Evolutionary conservation across 2,797 vertebrate genomes (phyloP).

Genomic region (Acanthurus lineatus): DNA sequence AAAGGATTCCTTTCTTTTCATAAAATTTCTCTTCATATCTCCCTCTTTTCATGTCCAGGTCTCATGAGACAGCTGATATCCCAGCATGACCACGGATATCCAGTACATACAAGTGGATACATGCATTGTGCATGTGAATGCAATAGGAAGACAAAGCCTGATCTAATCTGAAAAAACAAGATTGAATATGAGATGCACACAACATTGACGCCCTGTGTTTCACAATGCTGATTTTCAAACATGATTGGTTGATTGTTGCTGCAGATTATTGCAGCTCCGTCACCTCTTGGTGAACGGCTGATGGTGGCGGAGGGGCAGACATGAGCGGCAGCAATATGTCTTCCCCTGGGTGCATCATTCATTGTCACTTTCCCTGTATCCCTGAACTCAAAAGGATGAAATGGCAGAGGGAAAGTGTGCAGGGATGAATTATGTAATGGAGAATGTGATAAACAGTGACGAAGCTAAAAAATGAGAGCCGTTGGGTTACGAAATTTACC

Average conservation of each 20-base stretch:
- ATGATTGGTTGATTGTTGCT: slow-evolving; percentile 18
- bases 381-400: slow-evolving; percentile 40
- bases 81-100: slow-evolving; percentile 30
- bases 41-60: slow-evolving; percentile 45
- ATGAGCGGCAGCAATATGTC: slow-evolving; percentile 35
- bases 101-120: not conserved
- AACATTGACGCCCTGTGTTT: not conserved
- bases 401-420: slow-evolving; percentile 9
- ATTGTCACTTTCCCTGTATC: slow-evolving; percentile 35
- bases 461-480: not conserved
- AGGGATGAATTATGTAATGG: slow-evolving; percentile 34
- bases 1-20: slow-evolving; percentile 51
- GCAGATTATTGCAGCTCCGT: not conserved
- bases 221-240: slow-evolving; percentile 5
- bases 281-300: not conserved
- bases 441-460: slow-evolving; percentile 35
- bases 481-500: slow-evolving; percentile 5
- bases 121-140: not conserved
- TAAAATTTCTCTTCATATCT: slow-evolving; percentile 21
- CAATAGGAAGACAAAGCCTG: not conserved
- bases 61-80: slow-evolving; percentile 33
- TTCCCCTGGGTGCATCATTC: slow-evolving; percentile 34
- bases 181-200: not conserved
- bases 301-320: not conserved
- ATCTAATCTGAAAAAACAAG: not conserved